Base-by-base conservation (phyloP, 2,113 vertebrate genomes). In the Phocoena sinus region DNA sequence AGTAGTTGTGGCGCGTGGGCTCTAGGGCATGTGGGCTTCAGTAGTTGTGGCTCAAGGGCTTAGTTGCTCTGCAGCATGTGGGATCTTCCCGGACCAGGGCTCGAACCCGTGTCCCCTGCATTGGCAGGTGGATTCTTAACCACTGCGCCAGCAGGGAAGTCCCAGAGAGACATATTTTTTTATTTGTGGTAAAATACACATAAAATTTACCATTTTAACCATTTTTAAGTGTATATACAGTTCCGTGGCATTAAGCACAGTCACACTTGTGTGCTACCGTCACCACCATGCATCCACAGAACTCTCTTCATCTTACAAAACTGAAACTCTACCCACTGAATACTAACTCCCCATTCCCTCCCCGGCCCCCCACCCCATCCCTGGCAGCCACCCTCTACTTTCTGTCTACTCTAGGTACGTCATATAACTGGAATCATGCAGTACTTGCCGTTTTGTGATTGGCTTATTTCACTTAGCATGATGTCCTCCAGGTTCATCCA, bases 211-310 rank as follows among this genome's bases (percentile, higher is more conserved):
- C 9, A 18, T 44, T 50, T 33, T 44, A 10, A 10, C 44, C 11
- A 14, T 58, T 58, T 56, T 76, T 85, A 73, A 50, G 25, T 28
- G 21, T 17, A 1, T 15, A 21, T 80, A 6, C 25, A 38, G 41
- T 8, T 41, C 11, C 3, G 21, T 44, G 70, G 63, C 20, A 3
- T 73, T 36, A 44, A 44, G 31, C 33, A 1, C 4, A 26, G 38
- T 91, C 25, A 23, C 33, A 6, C 1, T 28, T 33, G 5, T 62
- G 28, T 20, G 8, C 2, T 2, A 2, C 70, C 21, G 0, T 41
- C 74, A 36, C 62, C 31, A 3, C 23, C 21, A 1, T 5, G 21
- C 5, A 31, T 36, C 53, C 26, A 1, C 21, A 5, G 20, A 47
- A 21, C 14, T n/a, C 80, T 33, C 12, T 23, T 28, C 36, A 14